Conservation (phyloP, 2,888 invertebrate genomes). For the Leptura quadrifasciata region DNA sequence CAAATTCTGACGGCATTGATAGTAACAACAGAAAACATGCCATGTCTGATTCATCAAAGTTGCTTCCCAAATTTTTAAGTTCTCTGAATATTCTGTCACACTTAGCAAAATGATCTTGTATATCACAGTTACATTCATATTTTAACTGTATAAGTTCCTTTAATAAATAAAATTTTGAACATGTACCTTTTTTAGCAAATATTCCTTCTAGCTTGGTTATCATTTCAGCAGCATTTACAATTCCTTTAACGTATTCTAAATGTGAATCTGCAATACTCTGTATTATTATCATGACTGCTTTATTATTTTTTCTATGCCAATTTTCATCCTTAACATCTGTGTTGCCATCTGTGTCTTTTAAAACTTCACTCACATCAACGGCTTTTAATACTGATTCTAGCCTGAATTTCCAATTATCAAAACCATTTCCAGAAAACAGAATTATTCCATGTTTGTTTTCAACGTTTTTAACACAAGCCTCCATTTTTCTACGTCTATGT, state of each 20-base stretch:
- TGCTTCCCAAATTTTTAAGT: slow-evolving; percentile 44
- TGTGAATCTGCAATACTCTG: slow-evolving; percentile 52
- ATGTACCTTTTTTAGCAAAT: slow-evolving; percentile 49
- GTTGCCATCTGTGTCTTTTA: slow-evolving; percentile 25
- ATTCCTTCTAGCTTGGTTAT: slow-evolving; percentile 48
- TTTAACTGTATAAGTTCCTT: too few species aligned
- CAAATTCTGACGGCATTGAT: slow-evolving; percentile 52
- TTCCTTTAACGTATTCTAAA: slow-evolving; percentile 51
- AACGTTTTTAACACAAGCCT: not conserved
- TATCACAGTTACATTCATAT: too few species aligned
- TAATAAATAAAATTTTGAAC: too few species aligned
- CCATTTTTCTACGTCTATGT: too few species aligned
- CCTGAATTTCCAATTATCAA: slow-evolving; percentile 52
- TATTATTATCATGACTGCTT: slow-evolving; percentile 47
- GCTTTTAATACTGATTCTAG: slow-evolving; percentile 43
- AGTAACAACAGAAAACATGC: slow-evolving; percentile 48
- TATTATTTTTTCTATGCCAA: slow-evolving; percentile 48
- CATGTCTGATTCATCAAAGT: slow-evolving; percentile 37
- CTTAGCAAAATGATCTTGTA: too few species aligned
- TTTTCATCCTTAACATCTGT: slow-evolving; percentile 25
- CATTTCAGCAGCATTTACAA: slow-evolving; percentile 47
- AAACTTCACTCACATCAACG: slow-evolving; percentile 32
- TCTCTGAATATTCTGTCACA: slow-evolving; percentile 50
- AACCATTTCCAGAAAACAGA: slow-evolving; percentile 48
- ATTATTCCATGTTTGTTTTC: slow-evolving; percentile 39